Evolutionary conservation across 2,797 vertebrate genomes (phyloP).

Genomic region (Enteromius trimaculatus): DNA sequence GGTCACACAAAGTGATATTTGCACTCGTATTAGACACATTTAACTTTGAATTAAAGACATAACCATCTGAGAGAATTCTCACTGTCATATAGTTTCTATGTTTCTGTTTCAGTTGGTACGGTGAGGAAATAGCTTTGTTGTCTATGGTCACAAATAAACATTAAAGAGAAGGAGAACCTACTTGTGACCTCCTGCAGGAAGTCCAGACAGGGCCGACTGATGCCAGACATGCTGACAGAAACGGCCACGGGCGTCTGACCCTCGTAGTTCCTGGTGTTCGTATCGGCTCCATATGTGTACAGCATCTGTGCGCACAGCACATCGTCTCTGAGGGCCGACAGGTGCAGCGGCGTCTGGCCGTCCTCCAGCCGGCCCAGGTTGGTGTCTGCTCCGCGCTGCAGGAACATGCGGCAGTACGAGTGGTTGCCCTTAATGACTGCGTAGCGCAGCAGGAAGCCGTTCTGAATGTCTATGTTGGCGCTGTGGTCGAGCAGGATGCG

Average conservation of each 20-base stretch:
- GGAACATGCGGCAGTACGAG: constrained; percentile 98
- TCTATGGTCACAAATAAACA: not conserved
- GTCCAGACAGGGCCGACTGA: constrained; percentile 95
- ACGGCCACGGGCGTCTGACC: constrained; percentile 95
- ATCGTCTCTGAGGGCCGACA: constrained; percentile 96
- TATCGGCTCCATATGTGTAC: constrained; percentile 94
- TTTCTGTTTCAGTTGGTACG: too few relatives aligned
- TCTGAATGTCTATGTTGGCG: constrained; percentile 98
- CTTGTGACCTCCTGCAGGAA: constrained; percentile 97
- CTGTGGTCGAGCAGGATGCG: constrained; percentile 96
- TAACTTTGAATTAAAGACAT: too few relatives aligned
- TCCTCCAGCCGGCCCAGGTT: constrained; percentile 96
- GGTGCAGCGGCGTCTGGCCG: constrained; percentile 96
- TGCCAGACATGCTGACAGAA: constrained; percentile 91
- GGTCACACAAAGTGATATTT: too few relatives aligned
- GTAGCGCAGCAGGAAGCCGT: constrained; percentile 95
- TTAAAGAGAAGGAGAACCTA: constrained; percentile 75
- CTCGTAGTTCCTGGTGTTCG: constrained; percentile 96
- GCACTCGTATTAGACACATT: too few relatives aligned
- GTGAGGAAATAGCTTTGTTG: too few relatives aligned
- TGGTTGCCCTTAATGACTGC: constrained; percentile 99
- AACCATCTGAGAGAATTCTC: too few relatives aligned
- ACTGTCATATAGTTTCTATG: too few relatives aligned
- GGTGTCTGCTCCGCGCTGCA: constrained; percentile 96
- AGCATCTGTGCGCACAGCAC: constrained; percentile 95